These are phyloP conservation scores for Toxonevra muliebris DNA, from an alignment of 2,888 invertebrate genomes.

Conservation along the genomic window DNA sequence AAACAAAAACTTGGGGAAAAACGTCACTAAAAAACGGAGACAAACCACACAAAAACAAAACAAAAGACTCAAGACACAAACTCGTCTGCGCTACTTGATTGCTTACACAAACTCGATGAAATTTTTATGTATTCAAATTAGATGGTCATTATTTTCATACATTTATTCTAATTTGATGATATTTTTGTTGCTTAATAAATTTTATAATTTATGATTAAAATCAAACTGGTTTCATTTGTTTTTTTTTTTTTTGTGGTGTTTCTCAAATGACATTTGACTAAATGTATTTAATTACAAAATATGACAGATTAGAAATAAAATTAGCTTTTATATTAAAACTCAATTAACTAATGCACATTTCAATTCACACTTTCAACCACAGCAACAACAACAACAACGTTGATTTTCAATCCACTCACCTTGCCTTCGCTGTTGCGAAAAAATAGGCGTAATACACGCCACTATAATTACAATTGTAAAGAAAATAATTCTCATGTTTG, in stretches of 20 bases:
- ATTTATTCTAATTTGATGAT: not conserved
- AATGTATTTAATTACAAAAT: not conserved
- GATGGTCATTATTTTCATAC: conserved; percentile 13
- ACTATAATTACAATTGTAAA: not conserved
- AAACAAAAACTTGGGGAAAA: no score
- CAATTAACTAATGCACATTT: no score
- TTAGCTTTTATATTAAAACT: no score
- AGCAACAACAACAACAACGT: no score
- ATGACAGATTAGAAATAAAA: no score
- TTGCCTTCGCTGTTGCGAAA: not conserved
- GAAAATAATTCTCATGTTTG: not conserved
- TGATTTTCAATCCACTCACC: no score
- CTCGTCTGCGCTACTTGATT: not conserved
- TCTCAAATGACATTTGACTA: not conserved
- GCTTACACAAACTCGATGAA: no score
- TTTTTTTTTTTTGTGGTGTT: conserved; percentile 11
- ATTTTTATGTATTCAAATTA: no score
- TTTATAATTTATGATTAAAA: conserved; percentile 29
- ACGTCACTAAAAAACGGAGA: not conserved
- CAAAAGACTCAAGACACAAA: conserved; percentile 36
- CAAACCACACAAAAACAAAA: conserved; percentile 5
- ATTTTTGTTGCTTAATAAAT: conserved; percentile 9
- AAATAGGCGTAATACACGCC: not conserved
- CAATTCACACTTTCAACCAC: no score
- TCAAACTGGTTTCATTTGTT: not conserved